These are phyloP conservation scores for Zonitis immaculata DNA, from an alignment of 2,888 invertebrate species.

Conservation along the genomic window DNA sequence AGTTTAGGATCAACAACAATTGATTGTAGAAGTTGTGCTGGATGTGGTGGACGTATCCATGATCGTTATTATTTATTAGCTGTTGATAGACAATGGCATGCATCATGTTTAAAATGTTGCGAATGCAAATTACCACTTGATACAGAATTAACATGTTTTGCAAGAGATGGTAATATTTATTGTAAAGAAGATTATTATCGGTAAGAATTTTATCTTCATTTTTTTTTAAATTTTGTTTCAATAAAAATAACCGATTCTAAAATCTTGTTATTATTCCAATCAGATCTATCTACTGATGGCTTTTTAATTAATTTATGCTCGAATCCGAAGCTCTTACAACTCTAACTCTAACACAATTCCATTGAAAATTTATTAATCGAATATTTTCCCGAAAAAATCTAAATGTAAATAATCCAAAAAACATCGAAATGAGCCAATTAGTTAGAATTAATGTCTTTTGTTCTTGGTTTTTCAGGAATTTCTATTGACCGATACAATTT, in stretches of 20 bases:
- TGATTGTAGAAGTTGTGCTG: conserved; percentile 53
- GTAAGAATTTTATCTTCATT: conserved; percentile 50
- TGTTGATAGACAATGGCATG: conserved; percentile 88
- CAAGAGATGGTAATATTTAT: conserved; percentile 83
- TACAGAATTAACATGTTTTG: conserved; percentile 83
- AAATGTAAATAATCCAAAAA: no score
- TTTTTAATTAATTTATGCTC: no score
- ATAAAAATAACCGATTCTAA: no score
- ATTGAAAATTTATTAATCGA: no score
- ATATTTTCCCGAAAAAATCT: not conserved
- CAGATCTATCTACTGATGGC: no score
- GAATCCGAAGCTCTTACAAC: no score
- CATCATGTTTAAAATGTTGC: conserved; percentile 75
- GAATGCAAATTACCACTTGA: conserved; percentile 82
- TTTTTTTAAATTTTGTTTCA: not conserved
- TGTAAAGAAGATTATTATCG: conserved; percentile 94
- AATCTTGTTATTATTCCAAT: no score
- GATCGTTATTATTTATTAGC: conserved; percentile 72
- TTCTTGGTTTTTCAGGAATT: not conserved
- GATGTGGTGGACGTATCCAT: conserved; percentile 59
- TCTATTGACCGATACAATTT: not conserved
- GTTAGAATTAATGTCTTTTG: not conserved
- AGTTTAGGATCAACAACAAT: conserved; percentile 45
- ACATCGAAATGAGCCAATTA: not conserved
- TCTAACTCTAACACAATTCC: no score